Percentiles rank a stretch among this genome's conserved stretches.
These are phyloP conservation scores for Agapornis roseicollis DNA, from an alignment of 2,113 vertebrate genomes.

Conservation along the genomic window DNA sequence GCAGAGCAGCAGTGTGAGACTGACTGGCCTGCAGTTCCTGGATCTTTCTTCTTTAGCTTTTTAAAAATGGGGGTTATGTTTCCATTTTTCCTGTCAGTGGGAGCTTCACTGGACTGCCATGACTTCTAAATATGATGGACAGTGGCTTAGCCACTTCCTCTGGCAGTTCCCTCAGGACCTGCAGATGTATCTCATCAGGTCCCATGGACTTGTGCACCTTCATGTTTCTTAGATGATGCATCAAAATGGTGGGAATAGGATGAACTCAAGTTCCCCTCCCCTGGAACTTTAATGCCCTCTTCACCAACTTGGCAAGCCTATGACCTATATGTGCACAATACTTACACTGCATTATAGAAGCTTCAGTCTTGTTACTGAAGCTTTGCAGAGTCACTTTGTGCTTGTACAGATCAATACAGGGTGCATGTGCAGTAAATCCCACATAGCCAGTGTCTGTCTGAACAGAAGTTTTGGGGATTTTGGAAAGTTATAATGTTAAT, in stretches of 20 bases:
- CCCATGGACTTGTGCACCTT: not conserved
- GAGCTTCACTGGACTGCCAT: not conserved
- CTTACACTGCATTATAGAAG: not conserved
- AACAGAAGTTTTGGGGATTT: not conserved
- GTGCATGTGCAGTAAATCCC: too few species aligned
- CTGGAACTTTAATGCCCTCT: not conserved
- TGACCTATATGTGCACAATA: too few species aligned
- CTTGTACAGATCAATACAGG: not conserved
- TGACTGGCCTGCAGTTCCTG: not conserved
- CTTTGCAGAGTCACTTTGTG: not conserved
- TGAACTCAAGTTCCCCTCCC: not conserved
- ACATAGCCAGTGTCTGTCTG: not conserved
- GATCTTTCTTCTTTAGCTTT: not conserved
- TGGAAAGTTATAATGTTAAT: not conserved
- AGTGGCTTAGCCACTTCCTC: not conserved
- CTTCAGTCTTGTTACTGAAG: not conserved
- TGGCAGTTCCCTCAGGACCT: not conserved
- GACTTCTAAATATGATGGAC: not conserved
- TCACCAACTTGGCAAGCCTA: not conserved
- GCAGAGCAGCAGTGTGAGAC: not conserved
- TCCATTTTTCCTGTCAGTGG: not conserved
- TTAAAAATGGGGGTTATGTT: not conserved
- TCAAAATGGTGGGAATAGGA: not conserved
- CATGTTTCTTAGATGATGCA: not conserved
- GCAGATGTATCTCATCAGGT: not conserved